phyloP scores from a whole-genome alignment of 1,140 invertebrate species.

The Eumaeus atala region DNA sequence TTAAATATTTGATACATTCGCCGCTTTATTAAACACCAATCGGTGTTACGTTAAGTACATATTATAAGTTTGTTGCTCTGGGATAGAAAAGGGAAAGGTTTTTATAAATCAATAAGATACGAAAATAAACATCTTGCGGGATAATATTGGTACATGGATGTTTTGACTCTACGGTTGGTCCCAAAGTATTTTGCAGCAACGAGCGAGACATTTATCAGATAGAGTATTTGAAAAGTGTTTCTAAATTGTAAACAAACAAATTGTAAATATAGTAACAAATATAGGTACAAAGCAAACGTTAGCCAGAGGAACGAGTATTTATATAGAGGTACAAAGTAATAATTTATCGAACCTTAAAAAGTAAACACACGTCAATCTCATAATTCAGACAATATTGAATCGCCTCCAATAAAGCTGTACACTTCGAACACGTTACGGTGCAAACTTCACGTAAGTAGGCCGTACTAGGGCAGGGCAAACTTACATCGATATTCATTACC shows the following conservation, averaged over 20 bases:
- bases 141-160: too few species aligned
- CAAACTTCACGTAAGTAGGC: background rate
- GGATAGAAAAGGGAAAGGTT: too few species aligned
- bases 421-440: conserved; percentile 5
- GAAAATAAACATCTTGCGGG: too few species aligned
- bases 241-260: background rate
- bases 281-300: background rate
- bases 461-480: background rate
- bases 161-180: too few species aligned
- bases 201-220: too few species aligned
- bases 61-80: too few species aligned
- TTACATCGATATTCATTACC: background rate
- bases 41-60: too few species aligned
- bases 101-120: too few species aligned
- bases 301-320: background rate
- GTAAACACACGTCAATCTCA: background rate
- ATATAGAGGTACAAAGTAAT: background rate
- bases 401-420: conserved; percentile 6
- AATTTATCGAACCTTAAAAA: background rate
- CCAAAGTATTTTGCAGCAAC: too few species aligned
- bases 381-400: conserved; percentile 7
- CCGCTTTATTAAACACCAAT: too few species aligned
- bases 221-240: too few species aligned
- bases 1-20: too few species aligned
- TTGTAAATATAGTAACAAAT: background rate